These are phyloP conservation scores for Balaeniceps rex DNA, from an alignment of 2,113 vertebrate genomes.

Conservation along the genomic window DNA sequence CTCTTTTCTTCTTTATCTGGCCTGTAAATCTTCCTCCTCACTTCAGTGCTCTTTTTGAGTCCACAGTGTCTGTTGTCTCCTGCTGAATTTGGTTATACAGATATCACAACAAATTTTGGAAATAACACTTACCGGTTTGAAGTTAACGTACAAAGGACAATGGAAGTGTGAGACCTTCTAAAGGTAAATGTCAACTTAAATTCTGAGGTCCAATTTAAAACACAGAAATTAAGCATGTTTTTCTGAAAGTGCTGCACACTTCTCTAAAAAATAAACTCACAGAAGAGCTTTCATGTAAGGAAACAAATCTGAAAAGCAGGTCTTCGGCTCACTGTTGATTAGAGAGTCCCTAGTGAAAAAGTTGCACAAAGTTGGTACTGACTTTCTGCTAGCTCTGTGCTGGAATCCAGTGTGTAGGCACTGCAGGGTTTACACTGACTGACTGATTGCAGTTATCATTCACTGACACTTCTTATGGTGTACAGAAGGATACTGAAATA, in stretches of 20 bases:
- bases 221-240: background rate
- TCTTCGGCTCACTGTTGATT: background rate
- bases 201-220: background rate
- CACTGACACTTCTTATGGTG: background rate
- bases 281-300: background rate
- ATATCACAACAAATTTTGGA: background rate
- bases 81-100: background rate
- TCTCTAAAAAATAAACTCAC: background rate
- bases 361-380: background rate
- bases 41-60: background rate
- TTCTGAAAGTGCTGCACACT: background rate
- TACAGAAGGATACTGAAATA: background rate
- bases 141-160: accelerated
- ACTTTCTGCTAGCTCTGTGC: background rate
- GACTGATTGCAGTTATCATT: background rate
- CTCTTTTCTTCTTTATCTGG: background rate
- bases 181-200: background rate
- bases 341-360: background rate
- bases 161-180: background rate
- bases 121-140: background rate
- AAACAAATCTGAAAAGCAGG: background rate
- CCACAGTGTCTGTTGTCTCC: background rate
- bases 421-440: background rate
- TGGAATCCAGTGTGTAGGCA: background rate
- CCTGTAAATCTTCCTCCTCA: background rate